Percentiles rank a stretch among this genome's conserved stretches.
Evolutionary conservation across 2,888 invertebrate species (phyloP).

Genomic region (Salticus scenicus): DNA sequence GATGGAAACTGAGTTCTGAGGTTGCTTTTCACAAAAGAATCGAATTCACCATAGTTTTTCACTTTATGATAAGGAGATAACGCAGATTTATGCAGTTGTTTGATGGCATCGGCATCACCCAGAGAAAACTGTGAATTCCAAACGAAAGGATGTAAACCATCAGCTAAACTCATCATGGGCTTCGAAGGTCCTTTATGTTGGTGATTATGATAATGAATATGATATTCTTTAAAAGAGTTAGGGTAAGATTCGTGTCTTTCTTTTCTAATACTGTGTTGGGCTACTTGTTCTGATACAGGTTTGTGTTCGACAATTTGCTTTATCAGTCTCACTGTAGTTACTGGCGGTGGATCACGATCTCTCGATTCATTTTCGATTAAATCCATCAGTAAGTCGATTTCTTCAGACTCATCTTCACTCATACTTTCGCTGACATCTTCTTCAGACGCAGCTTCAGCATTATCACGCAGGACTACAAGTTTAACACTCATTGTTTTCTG

Average conservation of each 20-base stretch:
- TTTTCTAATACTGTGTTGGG: slow-evolving; percentile 24
- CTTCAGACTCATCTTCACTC: slow-evolving; percentile 39
- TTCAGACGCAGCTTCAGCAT: slow-evolving; percentile 24
- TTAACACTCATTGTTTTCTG: slow-evolving; percentile 6
- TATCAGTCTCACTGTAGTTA: neutral
- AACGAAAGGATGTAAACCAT: slow-evolving; percentile 22
- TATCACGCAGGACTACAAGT: slow-evolving; percentile 41
- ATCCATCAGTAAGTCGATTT: slow-evolving; percentile 54
- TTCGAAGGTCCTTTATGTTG: slow-evolving; percentile 32
- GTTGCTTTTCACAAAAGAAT: neutral
- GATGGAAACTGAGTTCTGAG: neutral
- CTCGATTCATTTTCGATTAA: slow-evolving; percentile 31
- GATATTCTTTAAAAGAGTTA: slow-evolving; percentile 39
- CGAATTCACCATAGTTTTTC: slow-evolving; percentile 11
- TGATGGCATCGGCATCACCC: slow-evolving; percentile 28
- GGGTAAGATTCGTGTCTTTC: slow-evolving; percentile 24
- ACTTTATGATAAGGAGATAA: neutral
- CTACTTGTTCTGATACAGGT: neutral
- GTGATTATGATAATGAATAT: slow-evolving; percentile 57
- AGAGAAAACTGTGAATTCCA: slow-evolving; percentile 12
- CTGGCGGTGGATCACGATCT: neutral
- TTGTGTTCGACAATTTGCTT: neutral
- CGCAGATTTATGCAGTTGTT: neutral
- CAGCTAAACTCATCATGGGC: slow-evolving; percentile 12
- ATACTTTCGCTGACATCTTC: slow-evolving; percentile 23